Evolutionary conservation across 2,113 vertebrate genomes (phyloP), one percentile per base, ranked within the genome.

Genomic region (Psammodynastes pulverulentus): DNA sequence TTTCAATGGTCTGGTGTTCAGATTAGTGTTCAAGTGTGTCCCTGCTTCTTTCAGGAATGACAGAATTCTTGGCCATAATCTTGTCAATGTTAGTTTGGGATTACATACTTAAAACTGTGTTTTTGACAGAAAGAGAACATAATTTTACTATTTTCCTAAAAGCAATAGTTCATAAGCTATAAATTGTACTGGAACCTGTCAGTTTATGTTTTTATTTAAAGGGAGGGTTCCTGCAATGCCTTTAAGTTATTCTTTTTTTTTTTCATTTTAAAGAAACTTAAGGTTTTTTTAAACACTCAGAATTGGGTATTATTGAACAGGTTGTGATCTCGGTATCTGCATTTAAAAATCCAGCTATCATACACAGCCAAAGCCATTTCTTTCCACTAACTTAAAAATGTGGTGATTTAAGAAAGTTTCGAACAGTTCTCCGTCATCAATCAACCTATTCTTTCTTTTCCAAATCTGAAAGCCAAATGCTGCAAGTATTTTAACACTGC

Each of bases 251-350:
- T 92, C 93, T 96, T 97, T 94, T 95, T 94, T 95, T 96, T 96
- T 96, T 96, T 95, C 94, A 96, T 95, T 97, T 96, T 96, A 96
- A 97, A 95, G 95, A 94, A 94, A 95, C 96, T 96, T 96, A 96
- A 94, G 92, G 95, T 93, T 97, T 96, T 94, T 95, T 62, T 29
- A 29, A 94, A 95, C 96, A 95, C 95, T 96, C 93, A 72, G 93
- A 95, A 93, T 94, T 96, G 93, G 93, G 92, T 95, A 94, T 92
- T 96, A 95, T 92, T 95, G 96, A 96, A 94, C 93, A 93, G 94
- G 94, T 93, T 95, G 56, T 94, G 90, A 12, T 93, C 54, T 84
- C 92, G 88, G 92, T 93, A 94, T 95, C 90, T 94, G 92, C 84
- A 92, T 12, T 94, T 95, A 96, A 87, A 94, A 95, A 94, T 91